Evolutionary conservation across 2,888 invertebrate genomes (phyloP).

Genomic region (Himalopsyche tibetana): DNA sequence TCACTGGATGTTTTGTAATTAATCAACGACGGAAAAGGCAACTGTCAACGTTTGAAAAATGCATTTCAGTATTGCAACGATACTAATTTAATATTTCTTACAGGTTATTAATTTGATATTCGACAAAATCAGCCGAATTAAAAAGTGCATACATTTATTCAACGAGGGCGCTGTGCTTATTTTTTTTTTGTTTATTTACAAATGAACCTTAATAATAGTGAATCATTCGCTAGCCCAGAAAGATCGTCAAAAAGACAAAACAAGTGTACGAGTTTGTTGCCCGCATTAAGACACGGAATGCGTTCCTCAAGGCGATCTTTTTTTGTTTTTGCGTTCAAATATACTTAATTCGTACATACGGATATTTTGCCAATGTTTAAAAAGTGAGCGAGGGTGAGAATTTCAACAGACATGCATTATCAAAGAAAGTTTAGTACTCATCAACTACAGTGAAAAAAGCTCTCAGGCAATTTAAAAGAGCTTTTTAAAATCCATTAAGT

Average conservation of each 20-base stretch:
- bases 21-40: background rate
- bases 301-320: background rate
- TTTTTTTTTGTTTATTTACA: slow-evolving; percentile 1
- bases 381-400: background rate
- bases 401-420: background rate
- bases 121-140: background rate
- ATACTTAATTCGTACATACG: background rate
- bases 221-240: background rate
- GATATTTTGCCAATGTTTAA: background rate
- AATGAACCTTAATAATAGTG: slow-evolving; percentile 13
- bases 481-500: slow-evolving; percentile 19
- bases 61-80: background rate
- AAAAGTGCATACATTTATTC: background rate
- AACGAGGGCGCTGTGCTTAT: background rate
- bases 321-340: slow-evolving; percentile 14
- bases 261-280: slow-evolving; percentile 21
- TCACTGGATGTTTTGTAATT: background rate
- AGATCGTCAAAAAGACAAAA: background rate
- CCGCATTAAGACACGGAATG: slow-evolving; percentile 7
- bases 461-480: background rate
- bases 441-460: background rate
- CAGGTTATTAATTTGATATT: slow-evolving; percentile 4
- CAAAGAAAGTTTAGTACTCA: background rate
- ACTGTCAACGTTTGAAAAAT: background rate
- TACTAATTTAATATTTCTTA: background rate